phyloP scores from a whole-genome alignment of 2,113 vertebrate species.

The Pteropus alecto region DNA sequence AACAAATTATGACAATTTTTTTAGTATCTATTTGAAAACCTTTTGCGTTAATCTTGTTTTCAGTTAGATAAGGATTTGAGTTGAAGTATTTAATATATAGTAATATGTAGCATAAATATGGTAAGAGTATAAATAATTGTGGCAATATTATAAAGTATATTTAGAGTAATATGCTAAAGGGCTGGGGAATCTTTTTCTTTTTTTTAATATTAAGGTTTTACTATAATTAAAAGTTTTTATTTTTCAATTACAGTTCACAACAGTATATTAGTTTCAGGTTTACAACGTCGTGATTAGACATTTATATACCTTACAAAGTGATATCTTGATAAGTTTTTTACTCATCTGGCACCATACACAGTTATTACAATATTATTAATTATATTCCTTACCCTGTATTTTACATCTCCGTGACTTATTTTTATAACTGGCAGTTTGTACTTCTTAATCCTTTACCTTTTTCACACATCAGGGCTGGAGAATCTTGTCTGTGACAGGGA shows the following conservation, averaged over 20 bases:
- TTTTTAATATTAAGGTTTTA: neutral
- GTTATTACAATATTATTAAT: neutral
- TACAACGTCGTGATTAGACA: neutral
- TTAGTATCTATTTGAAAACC: constrained; percentile 29
- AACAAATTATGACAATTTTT: constrained; percentile 23
- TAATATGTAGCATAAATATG: constrained; percentile 23
- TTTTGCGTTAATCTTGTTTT: constrained; percentile 66
- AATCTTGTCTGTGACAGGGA: constrained; percentile 38
- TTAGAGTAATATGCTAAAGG: constrained; percentile 28
- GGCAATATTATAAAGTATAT: neutral
- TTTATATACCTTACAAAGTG: neutral
- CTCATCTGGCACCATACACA: neutral
- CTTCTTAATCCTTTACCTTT: neutral
- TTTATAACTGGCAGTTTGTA: neutral
- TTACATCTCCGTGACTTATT: neutral
- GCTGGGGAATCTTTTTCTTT: constrained; percentile 39
- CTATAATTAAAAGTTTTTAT: neutral
- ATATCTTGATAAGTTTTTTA: neutral
- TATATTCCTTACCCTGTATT: neutral
- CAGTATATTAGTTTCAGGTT: neutral
- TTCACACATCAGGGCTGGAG: neutral
- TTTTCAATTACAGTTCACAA: neutral
- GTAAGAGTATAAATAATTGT: neutral
- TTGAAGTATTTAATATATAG: constrained; percentile 27
- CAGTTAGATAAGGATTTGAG: constrained; percentile 35